Conservation (phyloP, 2,888 invertebrate genomes). For the Notocelia uddmanniana region DNA sequence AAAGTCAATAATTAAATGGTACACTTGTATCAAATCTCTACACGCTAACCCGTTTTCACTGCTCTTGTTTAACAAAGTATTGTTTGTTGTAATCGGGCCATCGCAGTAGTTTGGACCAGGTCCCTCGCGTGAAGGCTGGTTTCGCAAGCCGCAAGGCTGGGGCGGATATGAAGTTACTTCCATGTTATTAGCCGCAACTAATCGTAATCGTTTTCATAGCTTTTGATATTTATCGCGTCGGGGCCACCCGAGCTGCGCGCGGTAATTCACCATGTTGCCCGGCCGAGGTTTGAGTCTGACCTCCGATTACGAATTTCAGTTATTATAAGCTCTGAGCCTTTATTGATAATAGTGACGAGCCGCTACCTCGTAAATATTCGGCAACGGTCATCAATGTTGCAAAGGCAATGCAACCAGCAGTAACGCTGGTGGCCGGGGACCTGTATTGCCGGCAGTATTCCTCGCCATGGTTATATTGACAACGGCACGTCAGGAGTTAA, state of each 20-base stretch:
- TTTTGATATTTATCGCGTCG: conserved; percentile 29
- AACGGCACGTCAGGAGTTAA: too few species aligned
- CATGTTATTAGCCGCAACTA: conserved; percentile 33
- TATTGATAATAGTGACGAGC: too few species aligned
- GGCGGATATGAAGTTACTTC: conserved; percentile 32
- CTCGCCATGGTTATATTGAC: too few species aligned
- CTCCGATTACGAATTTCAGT: background rate
- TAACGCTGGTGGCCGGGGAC: too few species aligned
- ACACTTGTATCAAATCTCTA: background rate
- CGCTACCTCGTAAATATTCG: too few species aligned
- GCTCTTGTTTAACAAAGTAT: background rate
- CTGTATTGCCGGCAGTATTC: too few species aligned
- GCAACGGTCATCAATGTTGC: too few species aligned
- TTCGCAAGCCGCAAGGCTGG: conserved; percentile 28
- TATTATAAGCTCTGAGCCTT: too few species aligned
- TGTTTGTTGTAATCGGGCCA: background rate
- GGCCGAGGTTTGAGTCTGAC: background rate
- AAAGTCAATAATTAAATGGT: background rate
- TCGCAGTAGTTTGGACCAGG: background rate
- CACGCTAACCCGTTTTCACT: background rate
- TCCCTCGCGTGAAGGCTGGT: conserved; percentile 17
- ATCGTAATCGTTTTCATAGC: conserved; percentile 25
- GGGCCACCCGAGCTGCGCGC: background rate
- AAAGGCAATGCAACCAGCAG: too few species aligned
- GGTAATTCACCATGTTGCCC: background rate